These are phyloP conservation scores for Drosophila orena DNA, from an alignment of 1,140 invertebrate genomes.

Conservation along the genomic window DNA sequence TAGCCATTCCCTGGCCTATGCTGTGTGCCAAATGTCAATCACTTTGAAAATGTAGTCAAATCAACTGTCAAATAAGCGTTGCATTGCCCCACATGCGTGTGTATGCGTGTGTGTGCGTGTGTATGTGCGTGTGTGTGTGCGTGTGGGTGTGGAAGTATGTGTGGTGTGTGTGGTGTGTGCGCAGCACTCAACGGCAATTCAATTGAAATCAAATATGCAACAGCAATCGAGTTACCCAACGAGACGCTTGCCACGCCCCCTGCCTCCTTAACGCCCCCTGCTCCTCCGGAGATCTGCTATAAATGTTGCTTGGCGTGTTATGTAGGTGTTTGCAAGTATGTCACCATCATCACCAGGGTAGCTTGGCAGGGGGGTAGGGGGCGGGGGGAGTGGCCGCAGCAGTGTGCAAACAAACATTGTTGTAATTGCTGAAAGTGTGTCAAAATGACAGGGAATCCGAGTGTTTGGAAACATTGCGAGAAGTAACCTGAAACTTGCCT, in stretches of 20 bases:
- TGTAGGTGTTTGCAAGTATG: conserved; percentile 63
- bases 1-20: conserved; percentile 31
- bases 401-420: conserved; percentile 75
- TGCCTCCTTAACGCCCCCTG: background rate
- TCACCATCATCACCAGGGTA: conserved; percentile 39
- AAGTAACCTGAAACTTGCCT: conserved; percentile 36
- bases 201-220: conserved; percentile 83
- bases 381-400: conserved; percentile 38
- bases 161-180: conserved; percentile 37
- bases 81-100: conserved; percentile 38
- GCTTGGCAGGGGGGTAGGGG: background rate
- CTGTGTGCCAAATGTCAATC: conserved; percentile 79
- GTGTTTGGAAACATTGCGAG: conserved; percentile 20
- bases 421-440: conserved; percentile 77
- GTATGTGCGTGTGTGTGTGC: conserved; percentile 2
- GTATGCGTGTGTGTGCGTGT: conserved; percentile 13
- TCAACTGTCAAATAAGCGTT: conserved; percentile 82
- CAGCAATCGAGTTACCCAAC: conserved; percentile 78
- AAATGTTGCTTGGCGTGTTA: conserved; percentile 66
- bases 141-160: background rate
- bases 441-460: conserved; percentile 56
- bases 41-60: conserved; percentile 80
- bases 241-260: conserved; percentile 30
- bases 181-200: conserved; percentile 78
- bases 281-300: conserved; percentile 42